Base-by-base conservation (phyloP, 2,113 vertebrate species). In the Limnothrissa miodon region DNA sequence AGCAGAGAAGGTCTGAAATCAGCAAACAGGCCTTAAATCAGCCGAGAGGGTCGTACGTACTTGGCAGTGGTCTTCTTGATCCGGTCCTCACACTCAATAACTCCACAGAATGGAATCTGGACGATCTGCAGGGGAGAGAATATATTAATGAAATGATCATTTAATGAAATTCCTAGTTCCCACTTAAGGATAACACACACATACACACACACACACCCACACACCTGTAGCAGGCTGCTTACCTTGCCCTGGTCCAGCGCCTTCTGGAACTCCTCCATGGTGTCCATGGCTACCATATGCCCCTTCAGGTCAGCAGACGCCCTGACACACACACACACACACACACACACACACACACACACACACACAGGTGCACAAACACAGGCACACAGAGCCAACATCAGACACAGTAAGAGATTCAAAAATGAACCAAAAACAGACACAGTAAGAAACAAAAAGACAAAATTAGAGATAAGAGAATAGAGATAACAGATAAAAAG, bases 51-150 rank as follows among this genome's bases (percentile, higher is more conserved):
- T 17, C 11, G 0, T 19, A 89, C 86, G 25, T 95, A 99, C 98
- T 96, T 99, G 88, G 98, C 94, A 81, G 98, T 99, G 84, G 88
- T 97, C 93, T 98, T 99, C 94, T 99, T 99, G 89, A 99, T 98
- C 97, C 96, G 98, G 56, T 99, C 98, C 89, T 99, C 98, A 0
- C 98, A 99, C 9, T 97, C 94, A 3, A 95, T 96, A 87, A 93
- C 95, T 46, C 97, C 97, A 93, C 98, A 99, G 91, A 99, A 99
- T 10, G 98, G 98, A 88, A 99, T 97, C 93, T 99, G 98, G 42
- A 94, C 96, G 78, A 99, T 97, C 98, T 99, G n/a, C n/a, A n/a
- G 1, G 83, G 74, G 13, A 78, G 25, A 86, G 0, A n/a, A n/a
- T n/a, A n/a, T n/a, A n/a, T n/a, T n/a, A n/a, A n/a, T n/a, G n/a